Evolutionary conservation across 1,140 invertebrate genomes (phyloP).

Genomic region (Cryptotermes secundus): DNA sequence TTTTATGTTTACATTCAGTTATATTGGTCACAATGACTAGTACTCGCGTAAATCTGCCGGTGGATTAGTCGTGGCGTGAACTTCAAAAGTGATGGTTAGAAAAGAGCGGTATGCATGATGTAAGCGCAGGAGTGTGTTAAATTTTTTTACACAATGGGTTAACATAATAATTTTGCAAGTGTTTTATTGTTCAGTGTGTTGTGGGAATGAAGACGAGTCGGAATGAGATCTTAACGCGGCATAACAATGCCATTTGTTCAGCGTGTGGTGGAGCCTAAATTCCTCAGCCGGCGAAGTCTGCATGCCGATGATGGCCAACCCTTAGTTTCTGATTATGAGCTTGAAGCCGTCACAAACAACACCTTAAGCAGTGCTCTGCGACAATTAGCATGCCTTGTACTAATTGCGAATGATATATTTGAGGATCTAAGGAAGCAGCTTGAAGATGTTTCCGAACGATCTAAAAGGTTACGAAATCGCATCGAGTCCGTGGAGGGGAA

Average conservation of each 20-base stretch:
- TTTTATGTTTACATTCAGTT: background rate
- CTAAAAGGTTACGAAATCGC: constrained; percentile 60
- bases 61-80: background rate
- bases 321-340: constrained; percentile 63
- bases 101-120: background rate
- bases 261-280: constrained; percentile 66
- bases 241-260: constrained; percentile 70
- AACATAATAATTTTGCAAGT: constrained; percentile 15
- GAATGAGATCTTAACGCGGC: background rate
- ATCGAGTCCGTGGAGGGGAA: constrained; percentile 61
- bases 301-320: constrained; percentile 57
- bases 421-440: constrained; percentile 68
- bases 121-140: background rate
- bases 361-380: constrained; percentile 72
- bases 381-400: constrained; percentile 74
- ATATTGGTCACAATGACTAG: background rate
- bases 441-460: constrained; percentile 63
- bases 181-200: background rate
- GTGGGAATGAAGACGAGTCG: constrained; percentile 22
- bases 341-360: constrained; percentile 73
- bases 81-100: background rate
- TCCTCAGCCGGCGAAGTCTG: constrained; percentile 62
- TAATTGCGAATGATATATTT: constrained; percentile 76
- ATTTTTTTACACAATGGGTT: background rate
- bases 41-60: background rate